Evolutionary conservation across 2,797 vertebrate genomes (phyloP).

Genomic region (Decapterus maruadsi): DNA sequence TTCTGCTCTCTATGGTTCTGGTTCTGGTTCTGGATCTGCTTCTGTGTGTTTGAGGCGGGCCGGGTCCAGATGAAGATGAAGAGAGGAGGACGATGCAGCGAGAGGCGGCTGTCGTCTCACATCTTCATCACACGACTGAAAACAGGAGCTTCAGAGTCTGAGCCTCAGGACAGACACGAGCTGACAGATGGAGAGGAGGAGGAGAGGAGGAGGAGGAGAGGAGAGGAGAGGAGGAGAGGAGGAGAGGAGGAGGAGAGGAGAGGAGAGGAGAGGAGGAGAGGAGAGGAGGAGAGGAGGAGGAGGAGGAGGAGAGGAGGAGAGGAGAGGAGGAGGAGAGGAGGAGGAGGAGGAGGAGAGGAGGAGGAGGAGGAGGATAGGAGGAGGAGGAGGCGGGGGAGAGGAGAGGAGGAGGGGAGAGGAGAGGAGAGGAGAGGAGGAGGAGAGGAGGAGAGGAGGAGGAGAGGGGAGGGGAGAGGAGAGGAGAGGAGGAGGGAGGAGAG

Average conservation of each 20-base stretch:
- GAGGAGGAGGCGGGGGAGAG: too few species aligned
- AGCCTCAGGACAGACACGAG: conserved; percentile 74
- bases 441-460: neutral
- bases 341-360: neutral
- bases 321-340: neutral
- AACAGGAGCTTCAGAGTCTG: conserved; percentile 46
- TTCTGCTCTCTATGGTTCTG: too few species aligned
- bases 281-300: neutral
- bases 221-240: neutral
- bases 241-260: neutral
- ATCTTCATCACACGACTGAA: conserved; percentile 53
- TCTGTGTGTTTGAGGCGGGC: conserved; percentile 12
- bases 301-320: neutral
- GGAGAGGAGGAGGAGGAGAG: neutral
- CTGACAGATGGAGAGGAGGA: conserved; percentile 70
- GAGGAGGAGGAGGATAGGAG: too few species aligned
- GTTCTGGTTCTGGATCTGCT: too few species aligned
- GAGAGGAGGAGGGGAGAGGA: neutral
- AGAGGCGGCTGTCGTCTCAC: conserved; percentile 58
- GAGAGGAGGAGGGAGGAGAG: neutral
- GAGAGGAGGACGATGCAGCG: neutral
- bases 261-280: too few species aligned
- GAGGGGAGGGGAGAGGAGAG: neutral
- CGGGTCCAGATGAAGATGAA: neutral
- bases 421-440: neutral